Evolutionary conservation across 2,797 vertebrate genomes (phyloP).

Genomic region (Pogoniulus pusillus): DNA sequence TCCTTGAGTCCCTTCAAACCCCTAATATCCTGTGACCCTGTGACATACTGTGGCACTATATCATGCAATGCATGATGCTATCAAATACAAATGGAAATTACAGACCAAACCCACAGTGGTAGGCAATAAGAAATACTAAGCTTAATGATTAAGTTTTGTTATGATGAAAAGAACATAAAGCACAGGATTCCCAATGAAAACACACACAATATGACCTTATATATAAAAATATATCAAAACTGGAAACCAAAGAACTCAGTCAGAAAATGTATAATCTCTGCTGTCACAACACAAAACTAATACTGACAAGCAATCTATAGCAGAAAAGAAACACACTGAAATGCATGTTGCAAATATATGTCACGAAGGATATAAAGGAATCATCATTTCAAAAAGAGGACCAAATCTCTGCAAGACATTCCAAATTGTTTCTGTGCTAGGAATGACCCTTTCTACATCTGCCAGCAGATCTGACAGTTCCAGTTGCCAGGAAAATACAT

Average conservation of each 20-base stretch:
- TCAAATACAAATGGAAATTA: background rate
- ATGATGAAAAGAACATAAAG: background rate
- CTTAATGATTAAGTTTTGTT: background rate
- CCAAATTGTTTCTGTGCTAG: conserved; percentile 50
- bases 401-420: conserved; percentile 39
- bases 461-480: conserved; percentile 49
- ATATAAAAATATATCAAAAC: background rate
- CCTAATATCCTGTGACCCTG: too few relatives aligned
- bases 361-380: conserved; percentile 9
- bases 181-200: background rate
- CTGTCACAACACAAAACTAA: conserved; percentile 56
- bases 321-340: conserved; percentile 26
- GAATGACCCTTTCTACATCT: conserved; percentile 53
- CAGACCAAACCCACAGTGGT: background rate
- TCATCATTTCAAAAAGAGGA: conserved; percentile 31
- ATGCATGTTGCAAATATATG: conserved; percentile 27
- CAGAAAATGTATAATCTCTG: conserved; percentile 42
- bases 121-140: background rate
- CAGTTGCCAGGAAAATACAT: conserved; percentile 35
- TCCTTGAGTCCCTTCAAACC: too few relatives aligned
- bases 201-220: background rate
- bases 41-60: background rate
- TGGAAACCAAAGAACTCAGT: conserved; percentile 21
- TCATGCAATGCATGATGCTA: background rate
- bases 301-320: conserved; percentile 57